Conservation (phyloP, 2,797 vertebrate genomes). For the Siniperca undulata region DNA sequence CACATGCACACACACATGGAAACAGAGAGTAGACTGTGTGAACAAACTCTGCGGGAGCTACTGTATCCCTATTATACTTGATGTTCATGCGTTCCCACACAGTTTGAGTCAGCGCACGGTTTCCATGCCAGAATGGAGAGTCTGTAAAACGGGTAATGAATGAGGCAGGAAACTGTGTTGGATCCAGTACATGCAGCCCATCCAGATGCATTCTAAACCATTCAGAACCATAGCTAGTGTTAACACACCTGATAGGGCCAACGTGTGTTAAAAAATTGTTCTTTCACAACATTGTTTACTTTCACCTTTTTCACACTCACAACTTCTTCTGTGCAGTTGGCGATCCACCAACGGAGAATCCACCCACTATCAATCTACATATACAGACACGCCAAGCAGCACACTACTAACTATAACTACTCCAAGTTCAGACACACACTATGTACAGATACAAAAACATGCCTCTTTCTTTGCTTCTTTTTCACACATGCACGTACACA, state of each 20-base stretch:
- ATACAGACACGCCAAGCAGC: background rate
- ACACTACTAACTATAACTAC: background rate
- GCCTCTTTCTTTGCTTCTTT: conserved; percentile 13
- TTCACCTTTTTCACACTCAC: conserved; percentile 20
- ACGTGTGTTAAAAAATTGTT: conserved; percentile 13
- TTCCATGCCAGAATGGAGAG: conserved; percentile 69
- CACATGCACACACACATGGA: conserved; percentile 37
- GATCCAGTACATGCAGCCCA: conserved; percentile 55
- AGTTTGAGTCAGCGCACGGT: conserved; percentile 61
- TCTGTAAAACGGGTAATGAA: conserved; percentile 78
- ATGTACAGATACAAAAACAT: conserved; percentile 9
- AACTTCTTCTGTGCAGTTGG: conserved; percentile 15
- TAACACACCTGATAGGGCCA: conserved; percentile 52
- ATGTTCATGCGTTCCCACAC: conserved; percentile 60
- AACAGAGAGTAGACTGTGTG: conserved; percentile 51
- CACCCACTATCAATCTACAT: conserved; percentile 21
- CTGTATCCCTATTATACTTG: conserved; percentile 56
- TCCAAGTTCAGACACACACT: conserved; percentile 9
- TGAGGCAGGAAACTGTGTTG: conserved; percentile 68
- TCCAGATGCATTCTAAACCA: conserved; percentile 60
- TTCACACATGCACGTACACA: conserved; percentile 2
- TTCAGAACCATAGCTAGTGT: conserved; percentile 43
- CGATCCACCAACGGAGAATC: conserved; percentile 12
- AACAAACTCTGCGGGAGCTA: conserved; percentile 63
- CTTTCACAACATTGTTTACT: background rate